A percentile compares a stretch with the other conserved stretches of the same genome.
These are phyloP conservation scores for Maniola hyperantus DNA, from an alignment of 2,888 invertebrate species.

Conservation along the genomic window DNA sequence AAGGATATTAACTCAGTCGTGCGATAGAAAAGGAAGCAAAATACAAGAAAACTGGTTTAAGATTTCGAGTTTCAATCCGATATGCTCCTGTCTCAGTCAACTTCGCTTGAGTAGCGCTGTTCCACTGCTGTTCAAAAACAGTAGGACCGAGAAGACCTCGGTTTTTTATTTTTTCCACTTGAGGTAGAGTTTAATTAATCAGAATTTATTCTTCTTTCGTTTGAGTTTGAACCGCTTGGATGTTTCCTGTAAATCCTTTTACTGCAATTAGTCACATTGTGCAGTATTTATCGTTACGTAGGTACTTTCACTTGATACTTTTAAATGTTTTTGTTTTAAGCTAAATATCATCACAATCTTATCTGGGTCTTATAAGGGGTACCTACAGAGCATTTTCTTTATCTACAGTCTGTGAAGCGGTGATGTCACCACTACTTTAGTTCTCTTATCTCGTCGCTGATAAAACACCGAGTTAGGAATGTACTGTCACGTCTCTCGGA, in stretches of 20 bases:
- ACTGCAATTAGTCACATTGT: slow-evolving; percentile 32
- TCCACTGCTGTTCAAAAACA: slow-evolving; percentile 59
- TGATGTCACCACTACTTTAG: slow-evolving; percentile 76
- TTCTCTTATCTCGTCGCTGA: slow-evolving; percentile 70
- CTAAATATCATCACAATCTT: slow-evolving; percentile 51
- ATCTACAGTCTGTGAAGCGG: slow-evolving; percentile 65
- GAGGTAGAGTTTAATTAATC: slow-evolving; percentile 12
- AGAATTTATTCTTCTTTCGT: slow-evolving; percentile 20
- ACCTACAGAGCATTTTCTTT: slow-evolving; percentile 74
- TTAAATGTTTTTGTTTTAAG: slow-evolving; percentile 46
- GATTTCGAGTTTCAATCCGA: slow-evolving; percentile 82
- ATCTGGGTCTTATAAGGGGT: slow-evolving; percentile 56
- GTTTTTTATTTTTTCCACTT: slow-evolving; percentile 23
- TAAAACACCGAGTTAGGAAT: slow-evolving; percentile 67
- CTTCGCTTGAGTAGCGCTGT: slow-evolving; percentile 66
- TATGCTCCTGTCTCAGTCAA: slow-evolving; percentile 79
- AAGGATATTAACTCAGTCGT: slow-evolving; percentile 55
- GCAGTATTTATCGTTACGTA: background rate
- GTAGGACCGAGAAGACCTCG: slow-evolving; percentile 34
- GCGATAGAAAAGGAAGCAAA: slow-evolving; percentile 63
- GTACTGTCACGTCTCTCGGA: slow-evolving; percentile 48
- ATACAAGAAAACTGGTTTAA: slow-evolving; percentile 75
- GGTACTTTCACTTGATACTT: slow-evolving; percentile 29
- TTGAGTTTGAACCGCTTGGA: slow-evolving; percentile 4
- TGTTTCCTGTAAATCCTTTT: slow-evolving; percentile 22